Evolutionary conservation across 30 jellyfish, hydroid and myxozoan genomes (phyloP).

Genomic region (Clytia hemisphaerica): DNA sequence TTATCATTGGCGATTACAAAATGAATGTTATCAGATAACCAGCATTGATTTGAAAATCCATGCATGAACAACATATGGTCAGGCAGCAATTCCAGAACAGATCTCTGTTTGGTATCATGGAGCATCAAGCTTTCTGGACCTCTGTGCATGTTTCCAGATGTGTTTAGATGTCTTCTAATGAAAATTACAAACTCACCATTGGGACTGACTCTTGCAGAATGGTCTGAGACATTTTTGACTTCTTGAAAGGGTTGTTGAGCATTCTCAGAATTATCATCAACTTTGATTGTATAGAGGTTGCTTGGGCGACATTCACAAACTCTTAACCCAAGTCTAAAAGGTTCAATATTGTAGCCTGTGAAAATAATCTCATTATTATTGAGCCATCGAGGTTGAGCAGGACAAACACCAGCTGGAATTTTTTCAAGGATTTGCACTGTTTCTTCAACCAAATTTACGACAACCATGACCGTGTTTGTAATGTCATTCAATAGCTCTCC

Average conservation of each 20-base stretch:
- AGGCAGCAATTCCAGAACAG: not conserved
- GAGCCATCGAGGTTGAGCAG: constrained; percentile 61
- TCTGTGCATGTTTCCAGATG: constrained; percentile 64
- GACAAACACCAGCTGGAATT: constrained; percentile 26
- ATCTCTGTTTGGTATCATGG: not conserved
- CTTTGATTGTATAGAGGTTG: not conserved
- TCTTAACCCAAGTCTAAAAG: constrained; percentile 61
- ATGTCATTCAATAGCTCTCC: constrained; percentile 57
- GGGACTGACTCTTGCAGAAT: constrained; percentile 46
- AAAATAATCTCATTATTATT: constrained; percentile 41
- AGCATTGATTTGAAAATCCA: constrained; percentile 22
- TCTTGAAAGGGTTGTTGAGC: no score
- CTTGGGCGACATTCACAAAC: constrained; percentile 67
- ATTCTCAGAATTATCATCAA: not conserved
- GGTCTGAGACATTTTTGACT: constrained; percentile 37
- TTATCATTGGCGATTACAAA: not conserved
- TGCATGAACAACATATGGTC: constrained; percentile 3
- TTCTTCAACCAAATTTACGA: not conserved
- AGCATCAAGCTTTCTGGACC: constrained; percentile 50
- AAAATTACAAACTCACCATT: constrained; percentile 10
- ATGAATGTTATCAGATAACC: constrained; percentile 20
- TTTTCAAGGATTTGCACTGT: not conserved
- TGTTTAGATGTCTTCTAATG: constrained; percentile 17
- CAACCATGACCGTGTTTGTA: constrained; percentile 29
- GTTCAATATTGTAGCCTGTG: constrained; percentile 57